Conservation (phyloP, 2,113 vertebrate species). For the Festucalex cinctus region DNA sequence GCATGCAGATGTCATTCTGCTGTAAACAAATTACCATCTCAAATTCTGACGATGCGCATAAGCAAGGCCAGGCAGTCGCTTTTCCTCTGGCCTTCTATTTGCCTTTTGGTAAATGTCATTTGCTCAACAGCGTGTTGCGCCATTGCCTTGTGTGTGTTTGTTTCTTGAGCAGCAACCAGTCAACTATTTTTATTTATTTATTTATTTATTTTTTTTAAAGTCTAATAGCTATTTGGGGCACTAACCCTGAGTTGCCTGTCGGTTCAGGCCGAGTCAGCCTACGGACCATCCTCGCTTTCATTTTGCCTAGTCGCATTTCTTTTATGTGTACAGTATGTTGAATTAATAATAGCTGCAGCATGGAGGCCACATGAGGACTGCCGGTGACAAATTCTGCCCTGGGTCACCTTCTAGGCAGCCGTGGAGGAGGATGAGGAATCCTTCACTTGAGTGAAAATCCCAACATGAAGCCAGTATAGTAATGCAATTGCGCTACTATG, state of each 20-base stretch:
- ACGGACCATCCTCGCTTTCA: slow-evolving; percentile 9
- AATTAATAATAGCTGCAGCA: slow-evolving; percentile 41
- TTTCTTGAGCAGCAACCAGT: slow-evolving; percentile 21
- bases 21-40: not conserved
- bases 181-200: slow-evolving; percentile 7
- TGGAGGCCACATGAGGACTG: slow-evolving; percentile 3
- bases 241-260: slow-evolving; percentile 26
- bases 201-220: too few species aligned
- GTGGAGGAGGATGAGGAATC: not conserved
- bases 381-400: slow-evolving; percentile 14
- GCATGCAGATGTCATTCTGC: slow-evolving; percentile 5
- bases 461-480: not conserved
- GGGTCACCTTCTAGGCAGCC: slow-evolving; percentile 1
- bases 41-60: not conserved
- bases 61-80: not conserved
- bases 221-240: slow-evolving; percentile 7
- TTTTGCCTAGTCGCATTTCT: slow-evolving; percentile 15
- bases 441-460: slow-evolving; percentile 1
- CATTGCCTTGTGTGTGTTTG: slow-evolving; percentile 13
- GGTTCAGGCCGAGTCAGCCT: slow-evolving; percentile 37
- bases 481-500: not conserved
- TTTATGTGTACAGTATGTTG: slow-evolving; percentile 27
- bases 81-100: slow-evolving; percentile 12
- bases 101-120: slow-evolving; percentile 14
- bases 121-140: slow-evolving; percentile 16